Evolutionary conservation across 2,113 vertebrate species (phyloP), one percentile per base, ranked within the genome.

Genomic region (Phocoena phocoena): DNA sequence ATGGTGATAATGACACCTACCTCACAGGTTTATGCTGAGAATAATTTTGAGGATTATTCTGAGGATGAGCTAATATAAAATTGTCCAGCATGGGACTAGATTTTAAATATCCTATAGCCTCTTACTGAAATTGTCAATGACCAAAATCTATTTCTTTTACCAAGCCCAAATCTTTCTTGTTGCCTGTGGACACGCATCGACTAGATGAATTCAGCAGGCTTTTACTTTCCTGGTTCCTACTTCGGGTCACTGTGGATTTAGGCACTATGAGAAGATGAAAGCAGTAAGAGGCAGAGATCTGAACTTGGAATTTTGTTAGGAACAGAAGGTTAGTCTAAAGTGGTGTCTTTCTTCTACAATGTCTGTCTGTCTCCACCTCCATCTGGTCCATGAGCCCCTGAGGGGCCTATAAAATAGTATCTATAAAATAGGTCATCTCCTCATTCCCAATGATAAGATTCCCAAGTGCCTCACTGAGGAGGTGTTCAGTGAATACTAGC

Each of bases 1-100:
- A 90, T 55, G 79, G n/a, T 47, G 60, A 50, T 95, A 89, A 70
- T 65, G 67, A 91, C 26, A 79, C 26, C 31, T 70, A 21, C 79
- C 77, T 96, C 60, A 62, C 38, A 70, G 20, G 44, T 26, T 88
- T 71, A n/a, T 82, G 80, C 53, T 77, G 68, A 86, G 50, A 63
- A 87, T 65, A 53, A 36, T n/a, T 23, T 28, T 31, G 26, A 63
- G 14, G 36, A 33, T 85, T 65, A 33, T 77, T 80, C 44, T 88
- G 79, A 89, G 33, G 38, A 67, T 93, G 73, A 93, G 63, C 17
- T 83, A 84, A 94, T 71, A 28, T 81, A 77, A 96, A 86, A 36
- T 33, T 82, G 38, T 31, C 65, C 18, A 81, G 8, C 5, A 28
- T 25, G 5, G n/a, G 14, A 7, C n/a, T 67, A 81, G 18, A 68